A percentile compares a stretch with the other conserved stretches of the same genome.
phyloP scores from a whole-genome alignment of 1,140 invertebrate species.

The Zaprionus inermis region DNA sequence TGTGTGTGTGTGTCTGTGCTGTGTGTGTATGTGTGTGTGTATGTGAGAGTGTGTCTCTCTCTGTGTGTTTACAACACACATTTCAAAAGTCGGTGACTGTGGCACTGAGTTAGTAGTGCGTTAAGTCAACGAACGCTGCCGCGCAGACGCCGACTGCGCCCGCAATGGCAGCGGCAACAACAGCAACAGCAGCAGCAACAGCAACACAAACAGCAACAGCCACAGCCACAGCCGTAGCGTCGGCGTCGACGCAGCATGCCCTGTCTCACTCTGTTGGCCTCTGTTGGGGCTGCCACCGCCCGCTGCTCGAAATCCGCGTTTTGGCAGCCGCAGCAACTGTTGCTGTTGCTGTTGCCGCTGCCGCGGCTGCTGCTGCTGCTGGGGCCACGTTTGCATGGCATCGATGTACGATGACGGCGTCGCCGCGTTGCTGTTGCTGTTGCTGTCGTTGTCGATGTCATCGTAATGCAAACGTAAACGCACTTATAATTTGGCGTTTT shows the following conservation, averaged over 20 bases:
- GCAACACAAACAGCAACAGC: not conserved
- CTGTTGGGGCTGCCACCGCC: constrained; percentile 26
- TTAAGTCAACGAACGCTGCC: constrained; percentile 83
- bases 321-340: constrained; percentile 16
- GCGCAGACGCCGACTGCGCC: constrained; percentile 65
- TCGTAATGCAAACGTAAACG: constrained; percentile 53
- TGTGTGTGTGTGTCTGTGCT: not conserved
- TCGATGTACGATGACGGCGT: constrained; percentile 32
- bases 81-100: constrained; percentile 84
- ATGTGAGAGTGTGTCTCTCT: no score
- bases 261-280: constrained; percentile 36
- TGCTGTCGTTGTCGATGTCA: constrained; percentile 38
- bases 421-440: constrained; percentile 4
- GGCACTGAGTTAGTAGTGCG: constrained; percentile 82
- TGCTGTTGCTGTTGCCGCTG: constrained; percentile 6
- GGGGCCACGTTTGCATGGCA: constrained; percentile 42
- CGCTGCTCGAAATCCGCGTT: constrained; percentile 33
- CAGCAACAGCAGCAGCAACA: constrained; percentile 21
- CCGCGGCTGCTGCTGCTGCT: constrained; percentile 21
- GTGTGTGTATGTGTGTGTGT: constrained; percentile 21
- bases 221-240: constrained; percentile 15
- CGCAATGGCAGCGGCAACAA: constrained; percentile 28
- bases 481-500: constrained; percentile 55
- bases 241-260: constrained; percentile 24
- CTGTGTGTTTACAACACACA: constrained; percentile 69